Conservation (phyloP, 1,140 invertebrate genomes). For the Apis cerana region DNA sequence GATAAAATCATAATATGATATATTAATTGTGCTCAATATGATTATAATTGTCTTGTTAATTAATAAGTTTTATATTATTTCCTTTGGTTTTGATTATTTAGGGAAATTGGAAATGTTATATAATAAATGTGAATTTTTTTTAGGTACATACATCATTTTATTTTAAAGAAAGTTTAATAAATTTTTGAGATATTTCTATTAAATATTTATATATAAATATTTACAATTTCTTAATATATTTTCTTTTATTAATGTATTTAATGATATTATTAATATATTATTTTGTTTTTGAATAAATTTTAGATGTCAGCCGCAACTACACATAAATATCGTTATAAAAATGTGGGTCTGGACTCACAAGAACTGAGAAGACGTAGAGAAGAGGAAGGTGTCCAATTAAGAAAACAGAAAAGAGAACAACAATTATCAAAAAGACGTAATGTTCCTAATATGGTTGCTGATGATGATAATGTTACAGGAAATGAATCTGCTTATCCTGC, state of each 20-base stretch:
- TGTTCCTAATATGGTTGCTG: conserved; percentile 83
- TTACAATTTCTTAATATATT: background rate
- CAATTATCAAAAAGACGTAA: conserved; percentile 96
- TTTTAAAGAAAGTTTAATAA: background rate
- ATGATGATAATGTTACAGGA: conserved; percentile 81
- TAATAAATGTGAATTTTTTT: conserved; percentile 5
- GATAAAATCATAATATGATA: background rate
- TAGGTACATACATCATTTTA: too few species aligned
- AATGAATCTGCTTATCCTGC: conserved; percentile 70
- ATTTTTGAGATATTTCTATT: background rate
- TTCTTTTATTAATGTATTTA: background rate
- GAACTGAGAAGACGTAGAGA: conserved; percentile 95
- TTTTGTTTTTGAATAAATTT: conserved; percentile 44
- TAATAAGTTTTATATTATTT: too few species aligned
- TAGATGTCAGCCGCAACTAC: conserved; percentile 88
- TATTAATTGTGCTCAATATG: background rate
- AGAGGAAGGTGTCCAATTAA: conserved; percentile 97
- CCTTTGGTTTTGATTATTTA: background rate
- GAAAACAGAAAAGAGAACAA: conserved; percentile 97
- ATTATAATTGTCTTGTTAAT: background rate
- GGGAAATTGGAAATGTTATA: background rate
- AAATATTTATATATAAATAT: background rate
- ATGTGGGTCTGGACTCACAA: conserved; percentile 94
- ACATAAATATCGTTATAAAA: conserved; percentile 98
- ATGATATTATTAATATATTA: background rate